Base-by-base conservation (phyloP, 2,797 vertebrate genomes). In the Rhincodon typus region DNA sequence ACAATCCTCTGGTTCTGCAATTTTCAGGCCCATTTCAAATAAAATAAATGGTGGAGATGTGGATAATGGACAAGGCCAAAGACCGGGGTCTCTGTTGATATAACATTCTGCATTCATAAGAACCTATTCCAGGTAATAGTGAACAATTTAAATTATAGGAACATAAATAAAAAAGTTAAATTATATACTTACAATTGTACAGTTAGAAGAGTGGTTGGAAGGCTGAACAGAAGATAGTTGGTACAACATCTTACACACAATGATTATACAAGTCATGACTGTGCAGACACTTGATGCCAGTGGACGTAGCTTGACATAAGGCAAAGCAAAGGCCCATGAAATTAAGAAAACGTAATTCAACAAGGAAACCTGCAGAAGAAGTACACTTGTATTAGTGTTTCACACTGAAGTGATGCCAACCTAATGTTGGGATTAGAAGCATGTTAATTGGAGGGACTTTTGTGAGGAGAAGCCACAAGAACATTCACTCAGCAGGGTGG, bases 161-260 rank as follows among this genome's bases (percentile, higher is more conserved):
- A 66, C 53, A 62, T 6, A 84, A 46, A 7, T 21, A 2, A 17
- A 66, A 38, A 69, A 34, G 34, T n/a, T 95, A 77, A 74, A 77
- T 72, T 12, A 50, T n/a, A n/a, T 95, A 95, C 97, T 98, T 97
- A 99, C 99, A 98, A 97, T 96, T 46, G 96, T 95, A 97, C 99
- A 99, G 96, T 97, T 98, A 94, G 96, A 97, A 96, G 98, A 98
- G 97, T 98, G 98, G 10, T 72, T 96, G 4, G 46, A 3, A 6
- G 98, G 98, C 27, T 98, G 88, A 97, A 99, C 98, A 95, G 98
- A 98, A 95, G 98, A 96, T 79, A 99, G 98, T 97, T 99, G 99
- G 97, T 99, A 99, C 96, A 99, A 98, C 99, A 99, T 99, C 97
- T 99, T 99, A 97, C 99, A 99, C 96, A 99, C 97, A 96, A 99